Conservation (phyloP, 2,888 invertebrate species). For the Tetropium fuscum region DNA sequence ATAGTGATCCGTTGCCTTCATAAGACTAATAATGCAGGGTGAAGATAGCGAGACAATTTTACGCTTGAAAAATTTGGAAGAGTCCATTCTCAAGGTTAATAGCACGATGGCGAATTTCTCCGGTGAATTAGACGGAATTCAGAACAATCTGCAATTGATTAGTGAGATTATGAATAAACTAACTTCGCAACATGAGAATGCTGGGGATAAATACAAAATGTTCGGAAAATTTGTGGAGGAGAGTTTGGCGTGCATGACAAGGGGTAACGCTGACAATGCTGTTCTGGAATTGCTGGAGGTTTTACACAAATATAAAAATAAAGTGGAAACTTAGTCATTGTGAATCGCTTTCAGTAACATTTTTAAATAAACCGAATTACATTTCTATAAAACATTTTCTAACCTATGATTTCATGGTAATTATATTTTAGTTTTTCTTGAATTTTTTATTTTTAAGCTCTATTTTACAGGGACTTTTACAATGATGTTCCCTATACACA, state of each 20-base stretch:
- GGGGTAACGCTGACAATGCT: constrained; percentile 38
- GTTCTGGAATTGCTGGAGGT: constrained; percentile 46
- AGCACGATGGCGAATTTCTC: constrained; percentile 24
- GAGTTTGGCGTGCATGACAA: constrained; percentile 37
- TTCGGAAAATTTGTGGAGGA: constrained; percentile 45
- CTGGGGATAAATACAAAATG: constrained; percentile 35
- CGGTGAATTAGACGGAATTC: constrained; percentile 31
- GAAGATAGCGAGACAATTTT: background rate
- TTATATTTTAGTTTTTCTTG: too few relatives aligned
- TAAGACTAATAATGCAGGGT: background rate
- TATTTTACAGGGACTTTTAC: too few relatives aligned
- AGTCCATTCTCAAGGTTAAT: constrained; percentile 25
- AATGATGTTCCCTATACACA: too few relatives aligned
- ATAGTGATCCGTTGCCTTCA: too few relatives aligned
- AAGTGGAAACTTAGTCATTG: background rate
- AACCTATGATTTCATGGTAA: too few relatives aligned
- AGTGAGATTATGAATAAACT: constrained; percentile 44
- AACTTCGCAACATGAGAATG: constrained; percentile 27
- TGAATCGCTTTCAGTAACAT: too few relatives aligned
- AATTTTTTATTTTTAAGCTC: too few relatives aligned
- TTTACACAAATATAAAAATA: constrained; percentile 42
- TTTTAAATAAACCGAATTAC: too few relatives aligned
- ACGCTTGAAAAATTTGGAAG: constrained; percentile 26
- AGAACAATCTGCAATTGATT: constrained; percentile 37
- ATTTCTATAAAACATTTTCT: too few relatives aligned